Conservation (phyloP, 2,797 vertebrate species). For the Australoheros facetus region DNA sequence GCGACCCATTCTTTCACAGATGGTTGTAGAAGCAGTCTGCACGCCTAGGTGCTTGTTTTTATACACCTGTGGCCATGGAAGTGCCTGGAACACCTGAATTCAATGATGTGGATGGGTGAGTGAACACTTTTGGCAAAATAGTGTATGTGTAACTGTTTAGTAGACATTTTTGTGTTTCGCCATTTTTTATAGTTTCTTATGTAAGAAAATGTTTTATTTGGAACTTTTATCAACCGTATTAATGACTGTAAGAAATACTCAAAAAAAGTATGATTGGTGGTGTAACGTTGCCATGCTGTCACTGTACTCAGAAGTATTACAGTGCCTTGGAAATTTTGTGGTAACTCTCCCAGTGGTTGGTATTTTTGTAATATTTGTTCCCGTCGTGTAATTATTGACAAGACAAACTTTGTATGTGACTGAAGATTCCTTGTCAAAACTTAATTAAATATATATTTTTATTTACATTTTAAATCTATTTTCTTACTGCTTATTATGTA, state of each 20-base stretch:
- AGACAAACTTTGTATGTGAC: neutral
- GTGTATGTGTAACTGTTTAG: neutral
- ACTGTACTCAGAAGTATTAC: neutral
- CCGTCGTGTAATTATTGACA: neutral
- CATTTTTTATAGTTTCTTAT: neutral
- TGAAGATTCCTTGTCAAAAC: neutral
- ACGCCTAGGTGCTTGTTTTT: too few species aligned
- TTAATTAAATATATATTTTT: neutral
- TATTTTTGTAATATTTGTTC: neutral
- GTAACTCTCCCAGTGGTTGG: too few species aligned
- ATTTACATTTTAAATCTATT: neutral
- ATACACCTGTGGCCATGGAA: too few species aligned
- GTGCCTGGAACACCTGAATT: too few species aligned
- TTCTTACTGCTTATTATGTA: neutral
- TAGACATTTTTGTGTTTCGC: neutral
- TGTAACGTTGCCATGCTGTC: neutral
- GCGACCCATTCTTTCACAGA: too few species aligned
- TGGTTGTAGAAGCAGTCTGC: too few species aligned
- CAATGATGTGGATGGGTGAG: too few species aligned
- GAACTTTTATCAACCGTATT: neutral
- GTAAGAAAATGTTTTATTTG: neutral
- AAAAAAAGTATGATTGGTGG: neutral
- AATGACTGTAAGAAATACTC: neutral
- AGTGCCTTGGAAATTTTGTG: neutral
- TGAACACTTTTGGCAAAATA: too few species aligned